Evolutionary conservation across 2,797 vertebrate species (phyloP).

Genomic region (Tolypeutes matacus): DNA sequence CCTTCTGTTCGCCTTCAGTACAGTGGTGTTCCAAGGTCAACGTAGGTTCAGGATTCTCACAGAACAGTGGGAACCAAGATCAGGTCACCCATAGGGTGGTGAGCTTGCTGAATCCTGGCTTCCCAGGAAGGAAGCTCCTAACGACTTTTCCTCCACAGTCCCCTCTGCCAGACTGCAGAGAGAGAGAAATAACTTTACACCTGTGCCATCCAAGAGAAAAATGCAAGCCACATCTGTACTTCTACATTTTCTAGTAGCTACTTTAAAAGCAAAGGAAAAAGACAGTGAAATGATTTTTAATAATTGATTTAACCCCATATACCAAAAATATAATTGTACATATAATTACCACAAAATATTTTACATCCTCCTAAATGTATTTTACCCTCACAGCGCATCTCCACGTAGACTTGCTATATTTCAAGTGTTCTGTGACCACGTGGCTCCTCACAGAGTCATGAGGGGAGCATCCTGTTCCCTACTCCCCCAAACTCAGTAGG

Average conservation of each 20-base stretch:
- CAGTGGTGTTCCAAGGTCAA: background rate
- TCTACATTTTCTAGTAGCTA: conserved; percentile 8
- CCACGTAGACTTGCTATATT: background rate
- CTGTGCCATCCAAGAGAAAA: background rate
- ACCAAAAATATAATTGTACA: background rate
- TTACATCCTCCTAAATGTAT: background rate
- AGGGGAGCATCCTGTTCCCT: accelerated
- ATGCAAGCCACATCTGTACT: background rate
- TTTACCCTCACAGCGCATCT: background rate
- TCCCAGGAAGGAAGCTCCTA: background rate
- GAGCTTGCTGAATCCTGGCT: conserved; percentile 3
- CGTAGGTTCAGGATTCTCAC: background rate
- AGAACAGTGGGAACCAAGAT: background rate
- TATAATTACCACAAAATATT: background rate
- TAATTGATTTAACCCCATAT: background rate
- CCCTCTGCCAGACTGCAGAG: background rate
- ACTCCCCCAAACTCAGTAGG: background rate
- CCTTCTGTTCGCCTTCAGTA: background rate
- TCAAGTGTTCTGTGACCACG: background rate
- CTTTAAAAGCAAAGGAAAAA: background rate
- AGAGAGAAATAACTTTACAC: background rate
- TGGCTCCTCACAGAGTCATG: background rate
- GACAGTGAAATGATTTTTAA: background rate
- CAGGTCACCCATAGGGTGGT: background rate
- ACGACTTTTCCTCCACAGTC: background rate